A percentile compares a stretch with the other conserved stretches of the same genome.
phyloP scores from a whole-genome alignment of 2,888 invertebrate species.

The Strigamia maritima region DNA sequence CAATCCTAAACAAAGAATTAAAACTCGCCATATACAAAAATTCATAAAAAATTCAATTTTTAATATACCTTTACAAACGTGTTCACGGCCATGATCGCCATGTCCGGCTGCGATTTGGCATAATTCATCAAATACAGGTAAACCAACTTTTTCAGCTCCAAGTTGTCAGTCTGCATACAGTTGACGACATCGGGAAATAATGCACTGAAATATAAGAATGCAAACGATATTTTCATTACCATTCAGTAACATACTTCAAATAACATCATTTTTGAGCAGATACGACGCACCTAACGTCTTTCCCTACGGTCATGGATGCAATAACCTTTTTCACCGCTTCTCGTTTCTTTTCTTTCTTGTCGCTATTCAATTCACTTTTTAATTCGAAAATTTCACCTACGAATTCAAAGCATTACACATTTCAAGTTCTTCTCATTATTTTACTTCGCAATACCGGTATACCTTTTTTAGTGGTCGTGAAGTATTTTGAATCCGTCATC shows the following conservation, averaged over 20 bases:
- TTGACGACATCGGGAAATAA: constrained; percentile 99
- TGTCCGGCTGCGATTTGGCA: constrained; percentile 98
- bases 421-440: neutral
- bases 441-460: neutral
- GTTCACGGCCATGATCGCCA: constrained; percentile 99
- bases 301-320: constrained; percentile 99
- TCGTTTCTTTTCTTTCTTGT: constrained; percentile 98
- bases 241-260: no score
- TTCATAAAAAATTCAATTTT: neutral
- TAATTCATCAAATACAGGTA: constrained; percentile 99
- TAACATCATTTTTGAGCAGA: neutral
- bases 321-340: constrained; percentile 99
- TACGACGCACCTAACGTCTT: constrained; percentile 72
- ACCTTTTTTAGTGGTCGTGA: constrained; percentile 97
- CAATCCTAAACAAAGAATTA: constrained; percentile 75
- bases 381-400: constrained; percentile 94
- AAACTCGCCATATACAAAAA: neutral
- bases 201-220: constrained; percentile 52
- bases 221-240: no score
- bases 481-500: constrained; percentile 99
- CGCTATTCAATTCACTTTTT: constrained; percentile 97
- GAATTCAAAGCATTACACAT: constrained; percentile 37
- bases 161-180: constrained; percentile 99
- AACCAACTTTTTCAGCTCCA: constrained; percentile 96
- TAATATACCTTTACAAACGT: constrained; percentile 91